Conservation (phyloP, 2,797 vertebrate genomes). For the Sebastes baramenuke region DNA sequence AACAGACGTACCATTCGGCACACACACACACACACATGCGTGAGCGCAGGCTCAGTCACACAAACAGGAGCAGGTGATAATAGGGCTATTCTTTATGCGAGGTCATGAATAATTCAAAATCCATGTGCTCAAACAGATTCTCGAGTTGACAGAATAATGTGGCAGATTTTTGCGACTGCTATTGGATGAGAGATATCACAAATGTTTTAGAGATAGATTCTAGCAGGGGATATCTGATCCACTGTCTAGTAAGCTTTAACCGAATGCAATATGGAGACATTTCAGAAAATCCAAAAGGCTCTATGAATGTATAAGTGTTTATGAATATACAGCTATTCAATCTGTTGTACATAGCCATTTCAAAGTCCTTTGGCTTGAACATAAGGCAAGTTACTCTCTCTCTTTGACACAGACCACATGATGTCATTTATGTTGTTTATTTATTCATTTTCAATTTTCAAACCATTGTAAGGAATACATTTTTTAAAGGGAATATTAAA, state of each 20-base stretch:
- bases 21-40: not conserved
- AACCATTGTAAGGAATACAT: not conserved
- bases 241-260: conserved; percentile 10
- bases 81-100: conserved; percentile 73
- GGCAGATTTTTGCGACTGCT: conserved; percentile 60
- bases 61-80: conserved; percentile 76
- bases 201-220: conserved; percentile 55
- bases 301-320: conserved; percentile 7
- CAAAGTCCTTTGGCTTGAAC: not conserved
- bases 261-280: conserved; percentile 12
- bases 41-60: conserved; percentile 33
- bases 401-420: not conserved
- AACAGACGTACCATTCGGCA: conserved; percentile 18
- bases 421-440: conserved; percentile 2
- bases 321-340: not conserved
- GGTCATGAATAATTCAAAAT: conserved; percentile 80
- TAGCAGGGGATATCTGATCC: conserved; percentile 34
- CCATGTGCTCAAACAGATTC: conserved; percentile 72
- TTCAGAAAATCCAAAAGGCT: conserved; percentile 18
- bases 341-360: not conserved
- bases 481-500: not conserved
- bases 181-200: conserved; percentile 67
- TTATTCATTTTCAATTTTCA: conserved; percentile 6
- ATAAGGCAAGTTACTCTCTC: not conserved
- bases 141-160: conserved; percentile 76